These are phyloP conservation scores for Pocillopora damicornis DNA, from an alignment of 64 coral and sea anemone genomes.

Conservation along the genomic window DNA sequence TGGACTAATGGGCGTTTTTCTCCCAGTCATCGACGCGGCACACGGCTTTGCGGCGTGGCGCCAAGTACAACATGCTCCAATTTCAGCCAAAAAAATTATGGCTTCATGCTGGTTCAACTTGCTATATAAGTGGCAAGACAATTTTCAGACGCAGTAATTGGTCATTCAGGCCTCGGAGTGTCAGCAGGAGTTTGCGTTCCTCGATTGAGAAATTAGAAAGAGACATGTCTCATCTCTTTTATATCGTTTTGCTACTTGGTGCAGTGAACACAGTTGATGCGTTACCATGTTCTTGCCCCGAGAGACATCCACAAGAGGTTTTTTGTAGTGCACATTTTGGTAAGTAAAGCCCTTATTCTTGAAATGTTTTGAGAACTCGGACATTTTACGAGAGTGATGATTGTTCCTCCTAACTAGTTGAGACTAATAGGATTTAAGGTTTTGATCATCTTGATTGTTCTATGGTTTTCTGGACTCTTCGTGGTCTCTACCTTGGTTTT, in stretches of 20 bases:
- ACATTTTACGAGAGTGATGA: not conserved
- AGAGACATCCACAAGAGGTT: constrained; percentile 44
- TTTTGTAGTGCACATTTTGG: constrained; percentile 58
- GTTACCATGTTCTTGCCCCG: constrained; percentile 25
- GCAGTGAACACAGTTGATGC: not conserved
- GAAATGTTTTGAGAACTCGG: not conserved
- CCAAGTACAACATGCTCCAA: not conserved
- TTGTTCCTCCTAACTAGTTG: too few relatives aligned
- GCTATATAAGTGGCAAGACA: not conserved
- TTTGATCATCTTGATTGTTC: too few relatives aligned
- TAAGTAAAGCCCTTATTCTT: not conserved
- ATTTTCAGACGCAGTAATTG: not conserved
- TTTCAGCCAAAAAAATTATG: not conserved
- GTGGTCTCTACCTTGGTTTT: too few relatives aligned
- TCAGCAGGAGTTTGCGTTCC: too few relatives aligned
- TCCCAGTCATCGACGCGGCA: not conserved
- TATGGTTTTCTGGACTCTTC: too few relatives aligned
- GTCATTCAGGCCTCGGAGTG: not conserved
- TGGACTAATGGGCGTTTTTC: not conserved
- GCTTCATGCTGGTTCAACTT: not conserved
- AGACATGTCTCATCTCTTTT: not conserved
- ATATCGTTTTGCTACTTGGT: not conserved
- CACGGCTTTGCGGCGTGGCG: not conserved
- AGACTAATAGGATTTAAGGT: too few relatives aligned
- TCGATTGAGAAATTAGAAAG: not conserved